Percentiles rank a stretch among this genome's conserved stretches.
phyloP scores from a whole-genome alignment of 2,113 vertebrate species.

The Nematolebias whitei region DNA sequence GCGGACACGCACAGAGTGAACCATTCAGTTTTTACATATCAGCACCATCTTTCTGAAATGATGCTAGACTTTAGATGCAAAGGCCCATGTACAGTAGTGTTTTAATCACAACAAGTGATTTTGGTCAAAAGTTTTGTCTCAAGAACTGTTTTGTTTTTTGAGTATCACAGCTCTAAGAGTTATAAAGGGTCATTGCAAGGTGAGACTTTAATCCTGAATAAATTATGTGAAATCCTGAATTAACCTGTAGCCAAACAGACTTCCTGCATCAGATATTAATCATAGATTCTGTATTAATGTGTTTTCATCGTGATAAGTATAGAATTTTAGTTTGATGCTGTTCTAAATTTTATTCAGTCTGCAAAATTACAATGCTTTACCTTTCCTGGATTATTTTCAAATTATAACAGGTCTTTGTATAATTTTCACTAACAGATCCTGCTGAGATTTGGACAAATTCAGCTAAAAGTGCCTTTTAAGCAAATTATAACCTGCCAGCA shows the following conservation, averaged over 20 bases:
- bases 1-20: constrained; percentile 3
- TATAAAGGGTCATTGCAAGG: not conserved
- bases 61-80: not conserved
- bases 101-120: too few relatives aligned
- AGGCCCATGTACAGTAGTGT: too few relatives aligned
- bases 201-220: too few relatives aligned
- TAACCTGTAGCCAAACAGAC: too few relatives aligned
- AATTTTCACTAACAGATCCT: not conserved
- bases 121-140: not conserved
- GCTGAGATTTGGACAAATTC: not conserved
- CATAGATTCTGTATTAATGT: not conserved
- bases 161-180: not conserved
- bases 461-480: not conserved
- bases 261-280: not conserved
- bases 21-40: not conserved
- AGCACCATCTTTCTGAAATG: not conserved
- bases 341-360: not conserved
- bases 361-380: not conserved
- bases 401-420: not conserved
- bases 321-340: not conserved
- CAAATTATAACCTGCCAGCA: too few relatives aligned
- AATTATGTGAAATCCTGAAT: not conserved
- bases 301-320: too few relatives aligned
- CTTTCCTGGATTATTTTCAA: not conserved
- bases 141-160: not conserved